phyloP scores from a whole-genome alignment of 1,140 invertebrate genomes.

The Heterodera schachtii region DNA sequence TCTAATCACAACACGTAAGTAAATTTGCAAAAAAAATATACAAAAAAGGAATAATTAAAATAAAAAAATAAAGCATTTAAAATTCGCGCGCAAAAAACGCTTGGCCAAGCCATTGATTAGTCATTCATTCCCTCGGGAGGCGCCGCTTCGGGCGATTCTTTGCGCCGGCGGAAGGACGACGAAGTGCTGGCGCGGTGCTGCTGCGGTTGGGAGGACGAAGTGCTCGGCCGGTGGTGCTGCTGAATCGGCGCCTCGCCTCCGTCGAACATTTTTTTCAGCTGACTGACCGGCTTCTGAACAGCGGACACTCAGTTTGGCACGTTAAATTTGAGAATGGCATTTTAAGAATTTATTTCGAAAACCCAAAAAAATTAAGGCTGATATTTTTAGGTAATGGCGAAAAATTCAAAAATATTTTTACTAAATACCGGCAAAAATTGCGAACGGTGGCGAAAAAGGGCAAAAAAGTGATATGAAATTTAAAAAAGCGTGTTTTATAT shows the following conservation, averaged over 20 bases:
- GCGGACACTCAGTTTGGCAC: too few species aligned
- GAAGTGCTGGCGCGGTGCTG: neutral
- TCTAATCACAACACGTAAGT: neutral
- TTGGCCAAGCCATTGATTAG: neutral
- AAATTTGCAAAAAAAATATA: neutral
- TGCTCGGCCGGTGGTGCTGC: neutral
- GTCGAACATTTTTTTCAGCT: slow-evolving; percentile 47
- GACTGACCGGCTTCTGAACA: slow-evolving; percentile 30
- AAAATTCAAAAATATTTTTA: too few species aligned
- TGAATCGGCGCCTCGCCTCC: neutral
- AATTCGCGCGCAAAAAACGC: neutral
- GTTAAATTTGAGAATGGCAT: too few species aligned
- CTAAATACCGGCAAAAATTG: too few species aligned
- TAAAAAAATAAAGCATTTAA: neutral
- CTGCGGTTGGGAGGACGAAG: neutral
- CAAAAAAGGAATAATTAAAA: slow-evolving; percentile 1
- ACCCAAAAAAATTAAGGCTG: too few species aligned
- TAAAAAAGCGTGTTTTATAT: too few species aligned
- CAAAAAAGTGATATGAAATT: too few species aligned
- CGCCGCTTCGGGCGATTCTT: neutral
- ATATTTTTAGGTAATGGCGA: too few species aligned
- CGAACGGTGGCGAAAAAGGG: too few species aligned
- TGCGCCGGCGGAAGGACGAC: neutral
- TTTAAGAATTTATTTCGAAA: too few species aligned
- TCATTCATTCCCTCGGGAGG: neutral